phyloP scores from a whole-genome alignment of 2,113 vertebrate genomes.

The Meleagris gallopavo region DNA sequence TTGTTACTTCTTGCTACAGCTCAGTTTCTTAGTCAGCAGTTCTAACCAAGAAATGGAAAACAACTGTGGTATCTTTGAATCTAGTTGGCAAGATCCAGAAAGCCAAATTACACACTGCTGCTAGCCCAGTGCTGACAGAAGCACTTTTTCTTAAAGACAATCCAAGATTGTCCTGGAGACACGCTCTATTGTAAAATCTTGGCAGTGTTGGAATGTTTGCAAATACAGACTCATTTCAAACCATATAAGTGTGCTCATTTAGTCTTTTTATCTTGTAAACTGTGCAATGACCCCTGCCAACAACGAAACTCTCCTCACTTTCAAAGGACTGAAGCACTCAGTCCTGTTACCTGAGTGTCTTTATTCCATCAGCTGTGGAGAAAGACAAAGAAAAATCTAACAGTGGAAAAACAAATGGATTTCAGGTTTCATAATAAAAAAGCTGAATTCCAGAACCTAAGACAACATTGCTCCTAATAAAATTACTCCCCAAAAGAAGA shows the following conservation, averaged over 20 bases:
- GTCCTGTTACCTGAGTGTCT: not conserved
- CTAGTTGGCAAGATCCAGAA: not conserved
- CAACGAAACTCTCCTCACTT: not conserved
- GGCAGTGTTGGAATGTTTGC: not conserved
- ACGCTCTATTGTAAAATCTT: not conserved
- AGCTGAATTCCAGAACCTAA: not conserved
- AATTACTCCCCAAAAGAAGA: not conserved
- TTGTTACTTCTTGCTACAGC: not conserved
- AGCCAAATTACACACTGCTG: not conserved
- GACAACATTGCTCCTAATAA: not conserved
- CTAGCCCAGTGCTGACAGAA: conserved; percentile 7
- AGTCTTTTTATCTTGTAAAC: not conserved
- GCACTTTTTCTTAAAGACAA: not conserved
- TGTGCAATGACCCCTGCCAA: not conserved
- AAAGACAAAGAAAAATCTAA: not conserved
- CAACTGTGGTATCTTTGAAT: not conserved
- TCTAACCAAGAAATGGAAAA: not conserved
- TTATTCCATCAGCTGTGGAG: not conserved
- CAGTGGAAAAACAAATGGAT: not conserved
- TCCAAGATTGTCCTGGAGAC: not conserved
- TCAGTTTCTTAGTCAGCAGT: conserved; percentile 21
- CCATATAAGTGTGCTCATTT: not conserved
- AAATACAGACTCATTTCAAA: not conserved
- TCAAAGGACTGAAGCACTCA: not conserved
- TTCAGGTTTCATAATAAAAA: not conserved